These are phyloP conservation scores for Ametastegia equiseti DNA, from an alignment of 2,888 invertebrate species.

Conservation along the genomic window DNA sequence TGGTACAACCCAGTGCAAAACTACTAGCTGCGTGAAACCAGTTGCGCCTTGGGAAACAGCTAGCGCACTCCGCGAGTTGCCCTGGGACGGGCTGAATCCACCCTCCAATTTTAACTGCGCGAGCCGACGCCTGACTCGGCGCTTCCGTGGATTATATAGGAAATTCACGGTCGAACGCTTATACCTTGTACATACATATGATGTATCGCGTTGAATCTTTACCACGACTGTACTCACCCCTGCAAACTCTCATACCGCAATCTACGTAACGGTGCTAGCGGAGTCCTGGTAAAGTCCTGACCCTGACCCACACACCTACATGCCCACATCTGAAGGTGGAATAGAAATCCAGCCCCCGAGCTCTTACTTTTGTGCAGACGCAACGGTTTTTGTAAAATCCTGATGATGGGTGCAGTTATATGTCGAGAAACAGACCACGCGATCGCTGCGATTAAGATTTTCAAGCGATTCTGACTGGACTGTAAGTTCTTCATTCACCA, in stretches of 20 bases:
- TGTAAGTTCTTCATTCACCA: not conserved
- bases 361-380: slow-evolving; percentile 1
- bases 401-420: not conserved
- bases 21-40: slow-evolving; percentile 11
- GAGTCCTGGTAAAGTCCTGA: slow-evolving; percentile 37
- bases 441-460: not conserved
- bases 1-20: slow-evolving; percentile 37
- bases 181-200: too few species aligned
- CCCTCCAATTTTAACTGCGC: slow-evolving; percentile 18
- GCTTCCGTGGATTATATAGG: slow-evolving; percentile 27
- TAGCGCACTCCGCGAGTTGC: not conserved
- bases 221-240: slow-evolving; percentile 36
- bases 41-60: not conserved
- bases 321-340: slow-evolving; percentile 28
- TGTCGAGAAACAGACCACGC: not conserved
- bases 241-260: not conserved
- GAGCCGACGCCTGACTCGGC: slow-evolving; percentile 29
- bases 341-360: slow-evolving; percentile 21
- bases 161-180: slow-evolving; percentile 38
- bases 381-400: not conserved
- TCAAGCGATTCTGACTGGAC: not conserved
- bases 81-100: slow-evolving; percentile 5
- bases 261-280: slow-evolving; percentile 18
- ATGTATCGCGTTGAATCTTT: not conserved
- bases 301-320: slow-evolving; percentile 45